Percentiles rank a stretch among this genome's conserved stretches.
Conservation (phyloP, 1,140 invertebrate species). For the Drosophila dunni region DNA sequence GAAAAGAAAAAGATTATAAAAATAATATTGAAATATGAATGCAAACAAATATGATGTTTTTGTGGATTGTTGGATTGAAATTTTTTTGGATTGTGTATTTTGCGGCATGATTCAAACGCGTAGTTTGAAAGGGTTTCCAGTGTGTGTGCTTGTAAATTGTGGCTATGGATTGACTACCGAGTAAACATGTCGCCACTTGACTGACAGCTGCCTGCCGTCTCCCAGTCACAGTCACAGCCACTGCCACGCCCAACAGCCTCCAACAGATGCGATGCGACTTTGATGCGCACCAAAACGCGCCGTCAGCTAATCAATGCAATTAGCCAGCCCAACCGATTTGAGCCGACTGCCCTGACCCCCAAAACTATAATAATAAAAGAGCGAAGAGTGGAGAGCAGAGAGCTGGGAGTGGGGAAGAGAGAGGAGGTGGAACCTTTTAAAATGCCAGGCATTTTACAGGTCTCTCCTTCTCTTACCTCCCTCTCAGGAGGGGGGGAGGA, state of each 20-base stretch:
- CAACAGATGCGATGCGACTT: constrained; percentile 42
- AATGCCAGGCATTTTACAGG: constrained; percentile 77
- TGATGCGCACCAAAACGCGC: constrained; percentile 77
- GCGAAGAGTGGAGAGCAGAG: not conserved
- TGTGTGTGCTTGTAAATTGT: constrained; percentile 22
- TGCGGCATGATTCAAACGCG: constrained; percentile 54
- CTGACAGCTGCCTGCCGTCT: constrained; percentile 76
- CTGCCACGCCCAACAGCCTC: not conserved
- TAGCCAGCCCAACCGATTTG: constrained; percentile 61
- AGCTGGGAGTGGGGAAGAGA: not conserved
- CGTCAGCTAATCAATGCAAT: constrained; percentile 83
- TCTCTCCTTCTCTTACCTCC: constrained; percentile 8
- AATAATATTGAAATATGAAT: constrained; percentile 82
- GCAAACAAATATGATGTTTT: constrained; percentile 68
- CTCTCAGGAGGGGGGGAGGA: not conserved
- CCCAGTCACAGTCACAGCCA: too few relatives aligned
- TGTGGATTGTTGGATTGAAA: constrained; percentile 7
- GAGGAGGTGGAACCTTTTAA: constrained; percentile 72
- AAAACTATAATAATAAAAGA: constrained; percentile 28
- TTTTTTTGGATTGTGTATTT: constrained; percentile 49
- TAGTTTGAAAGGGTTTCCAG: constrained; percentile 49
- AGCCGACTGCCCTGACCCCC: constrained; percentile 58
- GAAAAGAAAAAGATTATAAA: constrained; percentile 16
- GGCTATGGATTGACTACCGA: constrained; percentile 56
- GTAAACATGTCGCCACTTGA: constrained; percentile 81